Evolutionary conservation across 92 coral and sea anemone genomes (phyloP).

Genomic region (Parazoanthus atlanticus): DNA sequence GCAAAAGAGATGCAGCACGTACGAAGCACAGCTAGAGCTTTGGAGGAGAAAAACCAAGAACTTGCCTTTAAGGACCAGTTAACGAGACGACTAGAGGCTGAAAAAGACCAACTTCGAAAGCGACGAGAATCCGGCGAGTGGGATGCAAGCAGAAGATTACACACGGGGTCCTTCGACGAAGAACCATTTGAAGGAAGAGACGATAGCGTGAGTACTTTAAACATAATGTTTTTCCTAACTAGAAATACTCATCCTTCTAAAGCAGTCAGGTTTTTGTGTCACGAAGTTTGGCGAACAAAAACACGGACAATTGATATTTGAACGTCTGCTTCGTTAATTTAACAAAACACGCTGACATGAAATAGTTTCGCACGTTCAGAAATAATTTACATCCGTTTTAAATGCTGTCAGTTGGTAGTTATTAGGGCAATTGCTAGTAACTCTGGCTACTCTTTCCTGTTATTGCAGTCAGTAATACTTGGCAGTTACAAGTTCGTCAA

Average conservation of each 20-base stretch:
- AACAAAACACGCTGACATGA: background rate
- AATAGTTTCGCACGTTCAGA: background rate
- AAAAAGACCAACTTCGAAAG: conserved; percentile 75
- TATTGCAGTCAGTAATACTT: background rate
- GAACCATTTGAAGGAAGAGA: conserved; percentile 17
- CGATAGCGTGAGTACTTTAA: conserved; percentile 34
- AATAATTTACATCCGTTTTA: conserved; percentile 18
- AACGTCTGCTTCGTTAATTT: too few relatives aligned
- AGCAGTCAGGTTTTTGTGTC: background rate
- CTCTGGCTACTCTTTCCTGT: background rate
- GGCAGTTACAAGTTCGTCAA: background rate
- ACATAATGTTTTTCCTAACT: background rate
- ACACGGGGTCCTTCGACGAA: conserved; percentile 24
- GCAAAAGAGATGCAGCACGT: conserved; percentile 91
- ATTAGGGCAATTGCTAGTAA: background rate
- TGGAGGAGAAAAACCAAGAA: conserved; percentile 88
- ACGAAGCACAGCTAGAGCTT: conserved; percentile 79
- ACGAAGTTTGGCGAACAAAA: background rate
- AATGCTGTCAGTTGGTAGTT: background rate
- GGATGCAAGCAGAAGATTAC: conserved; percentile 49
- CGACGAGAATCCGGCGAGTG: conserved; percentile 60
- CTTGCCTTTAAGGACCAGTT: conserved; percentile 90
- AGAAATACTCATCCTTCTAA: background rate
- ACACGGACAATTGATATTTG: background rate
- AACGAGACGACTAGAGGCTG: conserved; percentile 86